Percentiles rank a stretch among this genome's conserved stretches.
These are phyloP conservation scores for Diabrotica undecimpunctata DNA, from an alignment of 1,140 invertebrate genomes.

Conservation along the genomic window DNA sequence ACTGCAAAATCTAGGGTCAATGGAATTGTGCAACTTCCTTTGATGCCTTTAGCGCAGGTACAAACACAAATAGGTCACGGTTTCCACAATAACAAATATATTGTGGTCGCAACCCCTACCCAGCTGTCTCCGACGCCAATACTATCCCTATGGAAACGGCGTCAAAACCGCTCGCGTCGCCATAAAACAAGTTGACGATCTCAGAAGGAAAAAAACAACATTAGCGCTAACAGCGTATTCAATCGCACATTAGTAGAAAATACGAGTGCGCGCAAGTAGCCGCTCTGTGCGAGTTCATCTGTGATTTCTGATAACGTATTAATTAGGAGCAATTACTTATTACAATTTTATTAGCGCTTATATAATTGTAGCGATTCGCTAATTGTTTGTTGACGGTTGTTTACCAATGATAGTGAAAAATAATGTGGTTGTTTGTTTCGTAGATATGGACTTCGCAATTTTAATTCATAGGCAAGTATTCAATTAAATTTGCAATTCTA, in stretches of 20 bases:
- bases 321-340: not conserved
- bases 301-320: not conserved
- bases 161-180: not conserved
- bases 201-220: not conserved
- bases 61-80: conserved; percentile 1
- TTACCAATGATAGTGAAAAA: too few species aligned
- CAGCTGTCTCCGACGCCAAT: not conserved
- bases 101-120: not conserved
- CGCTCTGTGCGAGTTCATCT: not conserved
- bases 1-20: too few species aligned
- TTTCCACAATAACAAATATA: not conserved
- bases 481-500: too few species aligned
- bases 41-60: not conserved
- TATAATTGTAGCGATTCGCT: too few species aligned
- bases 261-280: not conserved
- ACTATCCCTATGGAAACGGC: conserved; percentile 1
- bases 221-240: not conserved
- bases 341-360: too few species aligned
- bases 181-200: not conserved
- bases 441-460: too few species aligned
- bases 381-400: too few species aligned
- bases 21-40: too few species aligned
- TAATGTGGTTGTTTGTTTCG: too few species aligned
- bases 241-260: conserved; percentile 1
- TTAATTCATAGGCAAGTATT: too few species aligned